Base-by-base conservation (phyloP, 1,140 invertebrate genomes). In the Bursaphelenchus mucronatus region DNA sequence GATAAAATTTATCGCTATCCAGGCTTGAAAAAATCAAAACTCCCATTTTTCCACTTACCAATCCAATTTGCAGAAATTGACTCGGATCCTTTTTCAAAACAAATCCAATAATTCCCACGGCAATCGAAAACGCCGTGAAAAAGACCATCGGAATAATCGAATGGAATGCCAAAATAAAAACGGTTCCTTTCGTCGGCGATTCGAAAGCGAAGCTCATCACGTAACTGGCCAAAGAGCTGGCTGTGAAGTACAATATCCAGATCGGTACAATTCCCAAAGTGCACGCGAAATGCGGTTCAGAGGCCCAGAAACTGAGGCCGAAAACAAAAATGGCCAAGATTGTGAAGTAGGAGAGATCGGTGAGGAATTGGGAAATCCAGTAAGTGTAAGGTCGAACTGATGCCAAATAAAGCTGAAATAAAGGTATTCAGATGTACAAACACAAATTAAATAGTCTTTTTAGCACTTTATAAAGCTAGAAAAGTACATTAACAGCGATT, bases 111-210 rank as follows among this genome's bases (percentile, higher is more conserved):
- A 55, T 55, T 39, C 54, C 54, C 13, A 55, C 13, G 1, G 13
- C 54, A 43, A 55, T 55, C n/a, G 39, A 15, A 39, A n/a, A 55
- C 1, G 19, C 13, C 1, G 6, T 39, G 6, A 30, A 55, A 3
- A 39, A n/a, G 54, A 55, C 41, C 13, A 55, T n/a, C 30, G 54
- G 54, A n/a, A 55, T 55, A 4, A 55, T 55, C 19, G 54, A 47
- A 6, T 55, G 54, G 19, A 55, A 55, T 30, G 54, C 54, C 19
- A 55, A 44, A 5, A 55, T 39, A 39, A 55, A 55, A n/a, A 55
- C 54, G 4, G 54, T 55, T 39, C 54, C 54, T 55, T 55, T 55
- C 5, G 54, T 55, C 30, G 54, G n/a, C 4, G 54, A 55, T 44
- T 55, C 54, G 54, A 55, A 55, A 2, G n/a, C 13, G 6, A 55